Base-by-base conservation (phyloP, 2,797 vertebrate genomes). In the Leptatherina wallacei region DNA sequence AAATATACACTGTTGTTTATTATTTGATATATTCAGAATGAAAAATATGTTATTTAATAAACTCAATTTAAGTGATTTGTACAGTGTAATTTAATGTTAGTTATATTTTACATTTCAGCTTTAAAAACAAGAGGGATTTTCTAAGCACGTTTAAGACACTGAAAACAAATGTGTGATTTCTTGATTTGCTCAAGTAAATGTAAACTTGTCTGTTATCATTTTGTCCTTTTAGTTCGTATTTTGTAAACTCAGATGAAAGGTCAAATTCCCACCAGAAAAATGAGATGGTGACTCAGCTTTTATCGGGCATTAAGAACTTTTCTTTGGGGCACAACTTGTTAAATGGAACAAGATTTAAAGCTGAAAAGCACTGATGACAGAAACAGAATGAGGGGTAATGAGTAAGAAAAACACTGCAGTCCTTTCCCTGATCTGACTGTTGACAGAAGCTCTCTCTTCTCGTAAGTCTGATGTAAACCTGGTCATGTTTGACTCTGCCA, bases 381-480 rank as follows among this genome's bases (percentile, higher is more conserved):
- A 66, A 73, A 77, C 66, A 78, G 70, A 77, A 73, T 52, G 80
- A 73, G 70, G 70, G 59, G 38, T 49, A 82, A 87, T 75, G 84
- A 84, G 78, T 72, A 73, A 69, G 73, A 75, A 57, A 61, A 76
- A 65, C 78, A 47, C 71, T 32, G 30, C 40, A 18, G 44, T 42
- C 69, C 14, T 32, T 71, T 72, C 58, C 66, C 76, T 38, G 71
- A 84, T 83, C 82, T 44, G 70, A 61, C 54, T 60, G 80, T 75
- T 80, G 82, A 91, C 86, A 90, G 83, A 90, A 69, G 67, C 78
- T 65, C 75, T 81, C 70, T 84, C 82, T 69, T 73, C 69, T 56
- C 73, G 51, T 80, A 57, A 82, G 73, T 57, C 68, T 86, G 83
- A 85, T 64, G 69, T 80, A 81, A 89, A 82, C 77, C 71, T 40